Base-by-base conservation (phyloP, 2,113 vertebrate species). In the Podarcis cretensis region DNA sequence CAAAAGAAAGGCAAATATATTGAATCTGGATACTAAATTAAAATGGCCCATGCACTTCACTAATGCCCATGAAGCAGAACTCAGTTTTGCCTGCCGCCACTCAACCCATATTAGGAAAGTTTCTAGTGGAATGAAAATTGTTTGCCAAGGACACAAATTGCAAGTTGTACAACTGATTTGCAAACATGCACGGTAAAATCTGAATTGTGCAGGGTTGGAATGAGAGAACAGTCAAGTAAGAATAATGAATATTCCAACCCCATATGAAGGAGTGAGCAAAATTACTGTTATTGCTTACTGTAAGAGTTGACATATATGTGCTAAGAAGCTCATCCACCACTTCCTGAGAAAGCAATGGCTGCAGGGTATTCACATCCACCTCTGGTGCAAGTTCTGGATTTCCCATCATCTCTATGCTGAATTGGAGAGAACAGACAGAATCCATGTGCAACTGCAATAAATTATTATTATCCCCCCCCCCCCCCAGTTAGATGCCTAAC, bases 321-420 rank as follows among this genome's bases (percentile, higher is more conserved):
- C 97, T 97, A 25, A 99, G 98, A 83, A 99, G 98, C n/a, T 98
- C 92, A 5, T 99, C 96, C 87, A 99, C 96, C 85, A 99, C 97
- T 0, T 97, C 94, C 87, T 97, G 95, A 0, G 98, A 98, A 59
- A 99, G 96, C 81, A 99, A 95, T 84, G 97, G 91, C 90, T 98
- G 96, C 94, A 99, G 93, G 87, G 93, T 89, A 90, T 96, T 96
- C 37, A 98, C 97, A 66, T 99, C 98, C 89, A 98, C 98, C 95
- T 99, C 99, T 0, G 98, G 97, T 66, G 91, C 92, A 20, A 99
- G 97, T 77, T 99, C 98, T 48, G 95, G 93, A 88, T 99, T 98
- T 30, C 98, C 98, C 99, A 99, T 99, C 98, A 99, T 99, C 94
- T 99, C 99, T 43, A 73, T 37, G 87, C 99, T 99, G 85, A 21